These are phyloP conservation scores for Sebastolobus alascanus DNA, from an alignment of 2,797 vertebrate genomes.

Conservation along the genomic window DNA sequence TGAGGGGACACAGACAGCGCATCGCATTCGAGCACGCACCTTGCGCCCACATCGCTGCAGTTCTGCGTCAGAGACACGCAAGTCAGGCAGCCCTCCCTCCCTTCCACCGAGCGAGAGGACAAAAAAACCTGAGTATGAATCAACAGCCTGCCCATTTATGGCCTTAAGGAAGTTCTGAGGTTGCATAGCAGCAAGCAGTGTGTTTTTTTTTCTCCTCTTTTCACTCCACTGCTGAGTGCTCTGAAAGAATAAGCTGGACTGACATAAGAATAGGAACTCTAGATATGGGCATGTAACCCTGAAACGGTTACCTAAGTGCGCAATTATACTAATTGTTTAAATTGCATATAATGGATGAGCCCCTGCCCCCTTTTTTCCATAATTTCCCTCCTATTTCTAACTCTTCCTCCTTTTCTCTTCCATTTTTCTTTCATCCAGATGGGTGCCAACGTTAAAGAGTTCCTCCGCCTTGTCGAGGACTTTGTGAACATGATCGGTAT, in stretches of 20 bases:
- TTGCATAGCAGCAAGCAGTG: conserved; percentile 79
- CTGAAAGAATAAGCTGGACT: conserved; percentile 38
- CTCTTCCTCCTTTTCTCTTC: conserved; percentile 16
- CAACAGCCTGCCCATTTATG: conserved; percentile 83
- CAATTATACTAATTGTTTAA: conserved; percentile 24
- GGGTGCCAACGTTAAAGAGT: conserved; percentile 92
- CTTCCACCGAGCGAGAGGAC: conserved; percentile 57
- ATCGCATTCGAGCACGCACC: conserved; percentile 73
- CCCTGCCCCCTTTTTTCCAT: background rate
- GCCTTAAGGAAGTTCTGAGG: conserved; percentile 73
- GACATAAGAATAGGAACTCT: conserved; percentile 19
- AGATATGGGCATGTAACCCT: conserved; percentile 8
- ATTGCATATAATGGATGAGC: conserved; percentile 17
- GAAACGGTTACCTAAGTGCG: background rate
- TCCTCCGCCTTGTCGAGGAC: conserved; percentile 94
- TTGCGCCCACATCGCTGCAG: conserved; percentile 81
- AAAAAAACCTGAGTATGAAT: conserved; percentile 72
- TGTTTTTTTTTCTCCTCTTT: conserved; percentile 30
- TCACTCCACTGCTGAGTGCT: conserved; percentile 14
- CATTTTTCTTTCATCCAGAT: conserved; percentile 82
- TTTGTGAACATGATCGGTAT: conserved; percentile 95
- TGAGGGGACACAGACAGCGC: conserved; percentile 68
- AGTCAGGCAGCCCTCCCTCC: conserved; percentile 76
- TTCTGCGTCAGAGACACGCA: conserved; percentile 85
- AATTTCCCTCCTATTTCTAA: conserved; percentile 26